Base-by-base conservation (phyloP, 2,888 invertebrate genomes). In the Dynastes grantii region DNA sequence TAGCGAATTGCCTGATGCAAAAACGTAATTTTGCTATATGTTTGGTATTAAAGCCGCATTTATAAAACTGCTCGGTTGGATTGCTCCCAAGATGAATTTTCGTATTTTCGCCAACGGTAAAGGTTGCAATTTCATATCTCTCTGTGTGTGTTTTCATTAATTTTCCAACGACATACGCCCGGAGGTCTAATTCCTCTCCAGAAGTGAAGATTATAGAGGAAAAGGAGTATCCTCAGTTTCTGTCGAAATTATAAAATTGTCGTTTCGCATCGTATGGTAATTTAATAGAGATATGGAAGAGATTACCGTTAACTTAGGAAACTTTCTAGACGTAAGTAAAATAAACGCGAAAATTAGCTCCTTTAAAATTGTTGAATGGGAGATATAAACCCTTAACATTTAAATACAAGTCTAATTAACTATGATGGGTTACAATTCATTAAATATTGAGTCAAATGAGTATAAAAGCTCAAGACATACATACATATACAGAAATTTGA, bases 191-290 rank as follows among this genome's bases (percentile, higher is more conserved):
- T 65, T 65, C 40, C n/a, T 40, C 11, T 65, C 65, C 37, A 37
- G 40, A 65, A 65, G 40, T 45, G 45, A 45, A 65, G 64, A 64
- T 64, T 64, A 64, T n/a, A 37, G 29, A 37, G 65, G n/a, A n/a
- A 40, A 4, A 40, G 55, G n/a, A 45, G 45, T 11, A 8, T 45
- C 45, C 11, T 45, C 8, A 55, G 55, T n/a, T 8, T 55, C n/a
- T 55, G 55, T 13, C 22, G 13, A n/a, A 55, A 16, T 55, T 45
- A 45, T 45, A 45, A 45, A 45, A 45, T 45, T 45, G 45, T 11
- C 45, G 11, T 45, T 8, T 45, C 45, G 45, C 45, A 11, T 45
- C 45, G 45, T 45, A 45, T 45, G 45, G 45, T 45, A 45, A 45
- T 8, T 45, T 45, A 8, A 45, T 45, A 45, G 8, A 8, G 11